Percentiles rank a stretch among this genome's conserved stretches.
phyloP scores from a whole-genome alignment of 2,888 invertebrate genomes.

The Galeopsomyia nigrocyanea region DNA sequence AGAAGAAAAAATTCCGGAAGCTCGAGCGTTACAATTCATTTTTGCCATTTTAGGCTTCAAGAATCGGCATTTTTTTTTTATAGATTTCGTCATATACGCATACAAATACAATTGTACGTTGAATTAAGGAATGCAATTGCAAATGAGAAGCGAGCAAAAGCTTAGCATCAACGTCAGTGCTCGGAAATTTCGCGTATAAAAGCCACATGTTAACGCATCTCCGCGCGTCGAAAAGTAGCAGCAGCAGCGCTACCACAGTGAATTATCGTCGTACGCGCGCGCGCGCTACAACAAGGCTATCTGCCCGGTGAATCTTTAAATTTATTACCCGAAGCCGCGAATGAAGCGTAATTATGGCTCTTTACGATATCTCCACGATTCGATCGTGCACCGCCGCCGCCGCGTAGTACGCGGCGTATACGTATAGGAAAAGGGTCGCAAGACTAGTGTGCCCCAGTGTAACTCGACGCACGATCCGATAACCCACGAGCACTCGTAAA shows the following conservation, averaged over 20 bases:
- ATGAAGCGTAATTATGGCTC: conserved; percentile 62
- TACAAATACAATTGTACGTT: no score
- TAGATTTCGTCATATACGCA: no score
- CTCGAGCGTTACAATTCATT: no score
- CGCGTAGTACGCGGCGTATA: no score
- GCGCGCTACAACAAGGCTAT: conserved; percentile 49
- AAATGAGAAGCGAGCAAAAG: no score
- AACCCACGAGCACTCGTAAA: conserved; percentile 12
- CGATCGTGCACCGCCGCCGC: no score
- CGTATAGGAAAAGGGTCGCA: no score
- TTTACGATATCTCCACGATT: conserved; percentile 51
- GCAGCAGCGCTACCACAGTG: conserved; percentile 49
- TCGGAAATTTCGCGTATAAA: conserved; percentile 8
- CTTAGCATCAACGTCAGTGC: not conserved
- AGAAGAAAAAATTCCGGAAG: no score
- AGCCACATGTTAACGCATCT: not conserved
- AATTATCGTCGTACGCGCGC: conserved; percentile 57
- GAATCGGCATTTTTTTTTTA: no score
- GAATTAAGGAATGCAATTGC: no score
- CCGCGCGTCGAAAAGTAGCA: conserved; percentile 3
- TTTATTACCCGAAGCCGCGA: conserved; percentile 61
- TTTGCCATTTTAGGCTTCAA: no score
- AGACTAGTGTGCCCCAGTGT: conserved; percentile 2
- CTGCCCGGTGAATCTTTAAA: conserved; percentile 59
- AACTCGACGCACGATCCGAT: conserved; percentile 41